Evolutionary conservation across 1,140 invertebrate genomes (phyloP), one percentile per base, ranked within the genome.

Genomic region (Sminthurinus signatus): DNA sequence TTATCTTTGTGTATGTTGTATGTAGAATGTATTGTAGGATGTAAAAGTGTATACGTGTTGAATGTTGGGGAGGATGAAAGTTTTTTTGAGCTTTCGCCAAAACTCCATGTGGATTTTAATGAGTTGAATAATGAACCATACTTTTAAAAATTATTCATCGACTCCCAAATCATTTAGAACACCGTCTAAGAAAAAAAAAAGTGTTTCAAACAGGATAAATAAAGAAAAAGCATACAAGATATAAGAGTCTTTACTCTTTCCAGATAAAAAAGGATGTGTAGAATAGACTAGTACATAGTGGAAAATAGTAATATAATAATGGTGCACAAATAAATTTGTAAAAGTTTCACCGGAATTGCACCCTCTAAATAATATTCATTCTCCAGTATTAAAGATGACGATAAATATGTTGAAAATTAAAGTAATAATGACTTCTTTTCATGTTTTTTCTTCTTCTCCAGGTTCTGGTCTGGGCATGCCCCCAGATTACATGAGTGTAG

Each of bases 401-500:
- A 39, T 39, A 39, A 39, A 39, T 39, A 39, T 10, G 36, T 8
- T 17, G 36, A 39, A 39, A 39, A 39, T 39, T 39, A 17, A 39
- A 39, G 36, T 39, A 39, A 39, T 39, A 39, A 39, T 39, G 36
- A 61, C n/a, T n/a, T n/a, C n/a, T n/a, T 62, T n/a, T 60, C 62
- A 56, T 51, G 25, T 67, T 60, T 68, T 52, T 52, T 64, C 19
- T 67, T 50, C n/a, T n/a, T n/a, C n/a, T 71, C 19, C 59, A 71
- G 70, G 67, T 59, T 69, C 60, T 67, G 57, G 86, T 73, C 80
- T 88, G 77, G 86, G 82, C 73, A 77, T 86, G 74, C 80, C 81
- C 70, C 79, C 82, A 54, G 85, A 91, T 75, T 90, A 89, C 78
- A 80, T 91, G 65, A 84, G 80, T 73, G 75, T 75, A 48, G 75